Evolutionary conservation across 1,140 invertebrate genomes (phyloP).

Genomic region (Drosophila kepulauana): DNA sequence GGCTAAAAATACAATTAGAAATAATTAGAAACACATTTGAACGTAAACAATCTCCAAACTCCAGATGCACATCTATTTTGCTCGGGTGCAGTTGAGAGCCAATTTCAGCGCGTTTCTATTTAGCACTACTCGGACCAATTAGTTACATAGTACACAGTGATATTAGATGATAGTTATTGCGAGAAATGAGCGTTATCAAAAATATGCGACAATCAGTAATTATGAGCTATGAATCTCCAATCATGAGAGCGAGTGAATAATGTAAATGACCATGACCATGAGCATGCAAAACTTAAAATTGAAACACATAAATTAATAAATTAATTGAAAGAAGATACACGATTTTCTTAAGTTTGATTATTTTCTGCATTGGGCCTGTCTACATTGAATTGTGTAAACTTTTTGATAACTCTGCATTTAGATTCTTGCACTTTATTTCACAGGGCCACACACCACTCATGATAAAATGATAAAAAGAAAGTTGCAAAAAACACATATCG

Average conservation of each 20-base stretch:
- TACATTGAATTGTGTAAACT: slow-evolving; percentile 27
- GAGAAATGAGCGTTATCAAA: slow-evolving; percentile 67
- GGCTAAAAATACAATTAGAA: slow-evolving; percentile 52
- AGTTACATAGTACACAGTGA: slow-evolving; percentile 23
- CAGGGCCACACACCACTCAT: slow-evolving; percentile 40
- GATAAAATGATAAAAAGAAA: slow-evolving; percentile 12
- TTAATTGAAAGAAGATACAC: neutral
- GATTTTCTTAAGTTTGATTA: too few relatives aligned
- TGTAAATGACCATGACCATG: slow-evolving; percentile 3
- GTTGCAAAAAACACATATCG: slow-evolving; percentile 44
- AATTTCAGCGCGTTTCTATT: slow-evolving; percentile 42
- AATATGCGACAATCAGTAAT: slow-evolving; percentile 33
- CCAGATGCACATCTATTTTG: slow-evolving; percentile 68
- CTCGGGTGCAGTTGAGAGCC: slow-evolving; percentile 66
- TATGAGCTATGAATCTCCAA: slow-evolving; percentile 47
- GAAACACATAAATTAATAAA: neutral
- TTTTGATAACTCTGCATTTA: slow-evolving; percentile 67
- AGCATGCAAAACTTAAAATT: slow-evolving; percentile 14
- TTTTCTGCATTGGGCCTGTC: slow-evolving; percentile 6
- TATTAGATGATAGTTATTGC: slow-evolving; percentile 39
- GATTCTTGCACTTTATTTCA: slow-evolving; percentile 27
- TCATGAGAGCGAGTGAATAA: neutral
- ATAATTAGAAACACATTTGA: slow-evolving; percentile 22
- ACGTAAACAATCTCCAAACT: neutral
- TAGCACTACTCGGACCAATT: slow-evolving; percentile 72